phyloP scores from a whole-genome alignment of 2,797 vertebrate genomes.

The Tragopan temminckii region DNA sequence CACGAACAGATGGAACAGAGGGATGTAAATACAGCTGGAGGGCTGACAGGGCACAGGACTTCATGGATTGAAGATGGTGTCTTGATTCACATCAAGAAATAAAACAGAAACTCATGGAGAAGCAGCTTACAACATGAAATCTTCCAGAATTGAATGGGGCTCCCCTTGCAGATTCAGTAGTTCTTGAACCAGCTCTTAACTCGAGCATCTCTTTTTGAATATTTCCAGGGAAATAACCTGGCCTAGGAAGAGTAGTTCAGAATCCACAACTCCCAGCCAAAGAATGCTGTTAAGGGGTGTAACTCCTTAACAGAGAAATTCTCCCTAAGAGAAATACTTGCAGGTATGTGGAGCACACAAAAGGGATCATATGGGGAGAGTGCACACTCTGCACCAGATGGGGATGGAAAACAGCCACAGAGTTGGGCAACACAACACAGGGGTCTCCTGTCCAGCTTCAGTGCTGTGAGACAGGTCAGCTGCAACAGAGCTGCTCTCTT shows the following conservation, averaged over 20 bases:
- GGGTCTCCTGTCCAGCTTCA: not conserved
- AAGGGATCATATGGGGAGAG: rapidly evolving
- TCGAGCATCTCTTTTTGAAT: not conserved
- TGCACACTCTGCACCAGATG: rapidly evolving
- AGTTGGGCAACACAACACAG: rapidly evolving
- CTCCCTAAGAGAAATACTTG: rapidly evolving
- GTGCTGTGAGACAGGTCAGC: not conserved
- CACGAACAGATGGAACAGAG: rapidly evolving
- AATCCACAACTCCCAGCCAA: not conserved
- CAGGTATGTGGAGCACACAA: rapidly evolving
- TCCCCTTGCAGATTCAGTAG: not conserved
- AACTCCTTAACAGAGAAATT: no score
- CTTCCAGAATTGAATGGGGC: not conserved
- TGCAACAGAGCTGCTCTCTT: not conserved
- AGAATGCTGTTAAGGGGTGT: not conserved
- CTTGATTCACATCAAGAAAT: not conserved
- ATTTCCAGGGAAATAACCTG: not conserved
- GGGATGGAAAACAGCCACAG: not conserved
- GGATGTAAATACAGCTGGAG: not conserved
- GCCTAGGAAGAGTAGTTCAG: not conserved
- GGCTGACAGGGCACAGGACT: not conserved
- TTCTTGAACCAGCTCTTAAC: not conserved
- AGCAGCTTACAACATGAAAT: rapidly evolving
- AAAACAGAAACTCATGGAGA: rapidly evolving
- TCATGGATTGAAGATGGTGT: not conserved